Base-by-base conservation (phyloP, 2,888 invertebrate genomes). In the Agelastica alni region DNA sequence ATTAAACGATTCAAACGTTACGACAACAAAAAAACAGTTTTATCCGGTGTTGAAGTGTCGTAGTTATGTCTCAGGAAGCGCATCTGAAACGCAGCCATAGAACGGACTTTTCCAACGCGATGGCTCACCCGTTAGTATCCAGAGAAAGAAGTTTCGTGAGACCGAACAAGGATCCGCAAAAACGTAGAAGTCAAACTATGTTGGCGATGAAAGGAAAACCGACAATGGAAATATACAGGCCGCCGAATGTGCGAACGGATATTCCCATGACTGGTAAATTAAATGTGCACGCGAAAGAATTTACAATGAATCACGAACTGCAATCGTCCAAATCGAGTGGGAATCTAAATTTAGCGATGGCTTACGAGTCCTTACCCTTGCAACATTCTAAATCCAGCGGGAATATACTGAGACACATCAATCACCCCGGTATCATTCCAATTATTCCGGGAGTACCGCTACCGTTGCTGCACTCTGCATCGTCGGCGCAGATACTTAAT, bases 281-380 rank as follows among this genome's bases (percentile, higher is more conserved):
- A 67, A 93, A 93, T 77, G 91, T 91, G 62, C 89, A 92, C 79
- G 93, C 93, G 56, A 91, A 91, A 81, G 93, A 93, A 81, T 93
- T 93, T 80, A 89, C 88, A 70, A 90, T 91, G 88, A 85, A 84
- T 74, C 85, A 83, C 78, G 83, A 83, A 34, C 75, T 80, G 41
- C 75, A 76, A 53, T 61, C 71, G 17, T 77, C 77, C 37, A 77
- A 75, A 67, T 76, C 75, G 10, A 75, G 75, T 51, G 72, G 73
- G 16, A 75, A 76, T 58, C 46, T 76, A 47, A 64, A 70, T 46
- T 52, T 68, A 39, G 66, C 67, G 28, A 69, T 74, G 62, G 68
- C 67, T 28, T 68, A 69, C 55, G 71, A 70, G 32, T 65, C 66
- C 2, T 59, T 75, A 37, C 69, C 70, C 20, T 59, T 80, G 45